Evolutionary conservation across 2,797 vertebrate species (phyloP), one percentile per base, ranked within the genome.

Genomic region (Lepus oiostolus): DNA sequence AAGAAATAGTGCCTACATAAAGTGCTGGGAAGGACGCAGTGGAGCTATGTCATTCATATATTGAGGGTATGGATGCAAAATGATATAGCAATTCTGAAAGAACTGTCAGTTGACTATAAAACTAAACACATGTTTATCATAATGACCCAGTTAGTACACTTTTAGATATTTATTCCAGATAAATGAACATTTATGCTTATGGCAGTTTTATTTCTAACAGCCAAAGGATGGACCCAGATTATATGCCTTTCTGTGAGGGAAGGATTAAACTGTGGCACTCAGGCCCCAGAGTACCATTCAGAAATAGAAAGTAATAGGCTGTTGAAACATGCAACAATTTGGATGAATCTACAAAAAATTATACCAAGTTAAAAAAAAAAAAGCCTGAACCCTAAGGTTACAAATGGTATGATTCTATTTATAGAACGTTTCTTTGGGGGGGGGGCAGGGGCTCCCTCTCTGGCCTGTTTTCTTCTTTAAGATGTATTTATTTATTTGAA

Each of bases 31-130:
- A 80, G 32, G 75, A 63, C 63, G 50, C n/a, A 54, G 42, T 86
- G 22, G 63, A 87, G 21, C n/a, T 72, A 38, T 21, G 32, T 65
- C 26, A 65, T 52, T 63, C 68, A 52, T 24, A 82, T 30, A 65
- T 42, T 72, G 76, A 81, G 65, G 85, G 32, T 54, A n/a, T 58
- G 63, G 86, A 81, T 38, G 42, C 26, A 72, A 79, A 92, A 79
- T 81, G 32, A 32, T 65, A 26, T 21, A 63, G 62, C 26, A 8
- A 26, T 80, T 60, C 38, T 81, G 75, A 42, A 65, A 87, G 42
- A 72, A 92, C 28, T 22, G 42, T 65, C 67, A 74, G 26, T 84
- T 76, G 58, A 84, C 58, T 67, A 75, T 1, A 93, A 75, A 88
- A 83, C 13, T 88, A 47, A 21, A 28, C 8, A 84, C 68, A 72